Evolutionary conservation across 23 tunicate genomes (phyloP), one percentile per base, ranked within the genome.

Genomic region (Styela clava): DNA sequence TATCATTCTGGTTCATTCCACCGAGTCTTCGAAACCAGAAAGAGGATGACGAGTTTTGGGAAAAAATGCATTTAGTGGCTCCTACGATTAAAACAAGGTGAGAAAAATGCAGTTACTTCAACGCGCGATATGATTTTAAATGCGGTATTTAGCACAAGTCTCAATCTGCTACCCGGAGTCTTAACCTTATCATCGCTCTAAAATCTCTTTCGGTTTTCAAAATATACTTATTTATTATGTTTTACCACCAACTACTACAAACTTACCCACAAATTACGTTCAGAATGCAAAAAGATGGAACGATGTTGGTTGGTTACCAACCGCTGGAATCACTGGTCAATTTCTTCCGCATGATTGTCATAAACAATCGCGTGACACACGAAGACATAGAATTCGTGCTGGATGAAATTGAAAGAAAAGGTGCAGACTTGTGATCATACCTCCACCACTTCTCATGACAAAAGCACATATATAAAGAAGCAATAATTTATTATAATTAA

Each of bases 1-100:
- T 76, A 21, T 76, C 81, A 1, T 76, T 76, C 2, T 76, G 81
- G 81, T 76, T 21, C 31, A 76, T 76, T 44, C 81, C 81, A 33
- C 81, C 81, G 16, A 76, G 81, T 52, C 64, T 76, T 25, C 52
- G 81, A 44, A 44, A 44, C 16, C 33, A 35, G 65, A 2, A 76
- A 18, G 81, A 76, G 30, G 52, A 76, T 0, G 65, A 76, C 23
- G 64, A 52, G 7, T 76, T 76, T 28, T 76, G 81, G 81, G 18
- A 44, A 22, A 76, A 52, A 27, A 23, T 76, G 65, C 52, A 52
- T 27, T 76, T 76, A 16, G 81, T 76, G 30, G 68, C 81, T 9
- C 81, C 81, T 0, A 44, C 81, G 9, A 76, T 76, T 31, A 76
- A 76, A 2, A 44, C 67, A 44, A 76, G 71, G 71, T 67, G 22